Percentiles rank a stretch among this genome's conserved stretches.
phyloP scores from a whole-genome alignment of 2,113 vertebrate genomes.

The Gymnocephalus cernua region DNA sequence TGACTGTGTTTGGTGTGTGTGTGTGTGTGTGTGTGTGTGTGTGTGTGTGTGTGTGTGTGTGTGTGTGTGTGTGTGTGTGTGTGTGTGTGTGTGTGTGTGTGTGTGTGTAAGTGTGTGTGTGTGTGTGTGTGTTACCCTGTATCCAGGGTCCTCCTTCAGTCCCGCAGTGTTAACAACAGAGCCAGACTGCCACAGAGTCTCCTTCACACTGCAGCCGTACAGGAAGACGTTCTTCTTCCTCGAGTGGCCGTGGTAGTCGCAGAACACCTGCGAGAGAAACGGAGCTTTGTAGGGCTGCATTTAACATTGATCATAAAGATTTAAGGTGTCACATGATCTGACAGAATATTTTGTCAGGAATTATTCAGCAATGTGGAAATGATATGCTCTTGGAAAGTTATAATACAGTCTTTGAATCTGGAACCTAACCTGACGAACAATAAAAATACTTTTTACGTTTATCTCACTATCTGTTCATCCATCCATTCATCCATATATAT shows the following conservation, averaged over 20 bases:
- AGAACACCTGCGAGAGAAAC: constrained; percentile 88
- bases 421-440: no score
- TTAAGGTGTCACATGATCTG: background rate
- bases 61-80: background rate
- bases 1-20: no score
- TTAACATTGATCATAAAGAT: background rate
- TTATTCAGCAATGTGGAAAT: background rate
- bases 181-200: constrained; percentile 92
- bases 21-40: constrained; percentile 16
- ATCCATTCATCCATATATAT: no score
- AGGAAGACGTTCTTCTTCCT: constrained; percentile 94
- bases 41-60: background rate
- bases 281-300: background rate
- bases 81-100: constrained; percentile 16
- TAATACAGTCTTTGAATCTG: background rate
- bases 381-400: background rate
- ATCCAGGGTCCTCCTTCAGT: constrained; percentile 89
- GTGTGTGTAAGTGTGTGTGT: background rate
- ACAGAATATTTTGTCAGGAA: background rate
- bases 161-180: constrained; percentile 78
- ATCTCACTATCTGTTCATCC: no score
- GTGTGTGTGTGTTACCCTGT: constrained; percentile 82
- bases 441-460: no score
- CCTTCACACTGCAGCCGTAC: constrained; percentile 94
- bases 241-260: constrained; percentile 95